Conservation (phyloP, 2,797 vertebrate species). For the Microcaecilia unicolor region DNA sequence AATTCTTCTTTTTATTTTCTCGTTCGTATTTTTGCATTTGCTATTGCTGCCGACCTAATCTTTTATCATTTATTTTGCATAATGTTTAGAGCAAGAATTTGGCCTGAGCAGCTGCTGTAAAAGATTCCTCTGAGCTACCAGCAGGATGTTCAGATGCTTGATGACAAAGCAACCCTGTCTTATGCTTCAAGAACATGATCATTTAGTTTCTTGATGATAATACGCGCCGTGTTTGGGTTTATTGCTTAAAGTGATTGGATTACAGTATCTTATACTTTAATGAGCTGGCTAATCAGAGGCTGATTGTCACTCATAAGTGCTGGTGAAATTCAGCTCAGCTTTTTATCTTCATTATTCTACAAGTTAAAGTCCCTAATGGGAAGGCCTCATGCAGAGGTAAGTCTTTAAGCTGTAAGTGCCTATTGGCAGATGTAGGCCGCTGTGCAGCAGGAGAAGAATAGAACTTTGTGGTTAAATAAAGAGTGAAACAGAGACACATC, state of each 20-base stretch:
- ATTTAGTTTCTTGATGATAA: neutral
- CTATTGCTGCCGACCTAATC: slow-evolving; percentile 2
- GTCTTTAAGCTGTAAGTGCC: too few species aligned
- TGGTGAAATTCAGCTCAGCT: slow-evolving; percentile 2
- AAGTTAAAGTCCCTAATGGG: too few species aligned
- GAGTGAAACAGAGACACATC: too few species aligned
- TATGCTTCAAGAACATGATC: neutral
- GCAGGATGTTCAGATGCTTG: neutral
- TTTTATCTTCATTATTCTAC: too few species aligned
- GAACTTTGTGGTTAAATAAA: too few species aligned
- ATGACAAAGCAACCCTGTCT: neutral
- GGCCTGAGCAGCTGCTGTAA: neutral
- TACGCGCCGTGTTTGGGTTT: neutral
- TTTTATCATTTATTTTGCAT: slow-evolving; percentile 1
- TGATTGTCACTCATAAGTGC: neutral
- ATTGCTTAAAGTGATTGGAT: neutral
- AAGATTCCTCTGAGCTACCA: neutral
- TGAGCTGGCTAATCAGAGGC: slow-evolving; percentile 3
- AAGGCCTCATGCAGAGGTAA: too few species aligned
- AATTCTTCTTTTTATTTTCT: too few species aligned
- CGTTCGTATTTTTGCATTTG: too few species aligned
- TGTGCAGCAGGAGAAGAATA: too few species aligned
- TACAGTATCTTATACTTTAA: slow-evolving; percentile 11
- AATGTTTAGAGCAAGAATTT: neutral
- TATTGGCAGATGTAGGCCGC: too few species aligned